Evolutionary conservation across 1,140 invertebrate genomes (phyloP).

Genomic region (Ruditapes philippinarum): DNA sequence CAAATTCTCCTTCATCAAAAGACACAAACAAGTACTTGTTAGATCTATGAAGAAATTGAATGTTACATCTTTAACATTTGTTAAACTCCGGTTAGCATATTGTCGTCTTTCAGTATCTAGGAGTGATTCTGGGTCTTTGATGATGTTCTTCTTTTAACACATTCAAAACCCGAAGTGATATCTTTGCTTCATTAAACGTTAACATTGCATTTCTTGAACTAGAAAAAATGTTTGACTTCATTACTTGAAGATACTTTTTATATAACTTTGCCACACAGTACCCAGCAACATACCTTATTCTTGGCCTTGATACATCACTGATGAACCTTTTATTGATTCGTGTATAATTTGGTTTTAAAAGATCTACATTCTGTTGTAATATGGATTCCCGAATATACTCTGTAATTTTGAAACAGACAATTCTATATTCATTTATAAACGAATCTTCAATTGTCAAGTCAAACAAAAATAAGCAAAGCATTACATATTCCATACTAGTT

Average conservation of each 20-base stretch:
- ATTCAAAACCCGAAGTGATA: neutral
- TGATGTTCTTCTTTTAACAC: neutral
- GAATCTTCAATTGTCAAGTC: neutral
- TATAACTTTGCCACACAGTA: neutral
- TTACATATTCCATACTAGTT: neutral
- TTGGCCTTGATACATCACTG: neutral
- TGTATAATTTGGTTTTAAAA: neutral
- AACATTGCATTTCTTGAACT: too few species aligned
- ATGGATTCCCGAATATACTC: neutral
- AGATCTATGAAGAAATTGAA: neutral
- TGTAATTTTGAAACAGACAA: constrained; percentile 15
- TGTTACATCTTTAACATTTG: neutral
- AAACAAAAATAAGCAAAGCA: neutral
- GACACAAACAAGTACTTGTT: neutral
- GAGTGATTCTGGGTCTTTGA: neutral
- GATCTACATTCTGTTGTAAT: neutral
- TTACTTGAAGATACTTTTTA: constrained; percentile 9
- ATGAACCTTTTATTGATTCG: neutral
- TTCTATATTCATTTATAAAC: neutral
- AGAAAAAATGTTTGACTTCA: too few species aligned
- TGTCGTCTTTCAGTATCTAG: neutral
- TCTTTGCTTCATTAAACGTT: too few species aligned
- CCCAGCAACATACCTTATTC: constrained; percentile 14
- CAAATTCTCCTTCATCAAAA: too few species aligned
- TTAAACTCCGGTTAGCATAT: neutral